Conservation (phyloP, 2,113 vertebrate genomes). For the Alethe diademata region DNA sequence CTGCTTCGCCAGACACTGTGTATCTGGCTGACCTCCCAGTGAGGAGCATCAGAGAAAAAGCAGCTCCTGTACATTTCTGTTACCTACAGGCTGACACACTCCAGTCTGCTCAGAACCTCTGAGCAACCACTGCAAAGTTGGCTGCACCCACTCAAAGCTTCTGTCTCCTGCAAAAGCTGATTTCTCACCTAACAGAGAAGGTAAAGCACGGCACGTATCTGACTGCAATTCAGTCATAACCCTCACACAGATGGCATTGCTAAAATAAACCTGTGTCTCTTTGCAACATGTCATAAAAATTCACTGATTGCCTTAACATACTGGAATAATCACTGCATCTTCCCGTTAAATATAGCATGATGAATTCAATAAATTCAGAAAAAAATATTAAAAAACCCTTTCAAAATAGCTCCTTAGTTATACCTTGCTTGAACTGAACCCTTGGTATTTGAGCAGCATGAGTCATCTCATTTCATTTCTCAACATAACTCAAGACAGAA, state of each 20-base stretch:
- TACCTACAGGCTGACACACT: neutral
- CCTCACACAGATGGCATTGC: neutral
- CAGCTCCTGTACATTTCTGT: neutral
- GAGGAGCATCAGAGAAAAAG: neutral
- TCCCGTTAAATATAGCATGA: neutral
- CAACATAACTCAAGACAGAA: neutral
- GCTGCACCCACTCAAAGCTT: neutral
- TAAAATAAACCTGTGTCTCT: neutral
- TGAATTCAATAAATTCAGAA: neutral
- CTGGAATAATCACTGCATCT: constrained; percentile 6
- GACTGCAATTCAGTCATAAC: neutral
- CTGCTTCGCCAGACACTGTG: fast-evolving
- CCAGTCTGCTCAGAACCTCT: neutral
- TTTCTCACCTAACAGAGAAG: neutral
- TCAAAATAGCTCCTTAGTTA: constrained; percentile 3
- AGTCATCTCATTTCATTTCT: neutral
- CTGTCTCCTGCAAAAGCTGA: neutral
- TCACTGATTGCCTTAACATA: neutral
- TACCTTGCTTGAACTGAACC: neutral
- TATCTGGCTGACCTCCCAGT: neutral
- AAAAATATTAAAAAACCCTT: neutral
- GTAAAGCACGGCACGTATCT: fast-evolving
- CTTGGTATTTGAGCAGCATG: neutral
- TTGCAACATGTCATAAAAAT: neutral
- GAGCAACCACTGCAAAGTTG: neutral